Base-by-base conservation (phyloP, 2,797 vertebrate genomes). In the Lepidocolaptes lacrymiger region DNA sequence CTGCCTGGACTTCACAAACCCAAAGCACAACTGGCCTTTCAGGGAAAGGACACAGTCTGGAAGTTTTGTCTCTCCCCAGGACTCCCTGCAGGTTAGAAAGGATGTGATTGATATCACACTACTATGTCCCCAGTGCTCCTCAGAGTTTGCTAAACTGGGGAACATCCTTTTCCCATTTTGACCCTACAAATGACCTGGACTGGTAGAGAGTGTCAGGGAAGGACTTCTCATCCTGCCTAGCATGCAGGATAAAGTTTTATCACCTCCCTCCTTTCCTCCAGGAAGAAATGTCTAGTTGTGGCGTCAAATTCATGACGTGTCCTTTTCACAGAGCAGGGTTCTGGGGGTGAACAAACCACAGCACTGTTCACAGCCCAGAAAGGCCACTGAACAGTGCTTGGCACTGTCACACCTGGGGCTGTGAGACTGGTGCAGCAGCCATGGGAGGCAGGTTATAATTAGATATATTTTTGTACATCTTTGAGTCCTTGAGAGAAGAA, bases 401-500 rank as follows among this genome's bases (percentile, higher is more conserved):
- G 85, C 73, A 86, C 41, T 76, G 73, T 80, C 80, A 87, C 59
- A 54, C 85, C 51, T 48, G 85, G 72, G 91, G 94, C 81, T 93
- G 61, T 54, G 75, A 49, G 84, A 73, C 46, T 91, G 76, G 83
- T 74, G 56, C 79, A 79, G 75, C 81, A 89, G 93, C 55, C 81
- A 91, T 1, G 2, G 86, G 67, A 94, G 61, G 66, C 69, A 89
- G 93, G 95, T 93, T 97, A 96, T 91, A 96, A 97, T 96, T 97
- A 97, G 96, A 85, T 44, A 26, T 71, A 94, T 93, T 95, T 95
- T 81, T 95, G 86, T 79, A 88, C 55, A 76, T 94, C 76, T 93
- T 78, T 69, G 90, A 96, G 96, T 89, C 93, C 95, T 95, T 96
- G 86, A 88, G 85, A 93, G 73, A 91, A 96, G 73, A 78, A 86